phyloP scores from a whole-genome alignment of 2,888 invertebrate genomes.

The Aspidiotus rigidus region DNA sequence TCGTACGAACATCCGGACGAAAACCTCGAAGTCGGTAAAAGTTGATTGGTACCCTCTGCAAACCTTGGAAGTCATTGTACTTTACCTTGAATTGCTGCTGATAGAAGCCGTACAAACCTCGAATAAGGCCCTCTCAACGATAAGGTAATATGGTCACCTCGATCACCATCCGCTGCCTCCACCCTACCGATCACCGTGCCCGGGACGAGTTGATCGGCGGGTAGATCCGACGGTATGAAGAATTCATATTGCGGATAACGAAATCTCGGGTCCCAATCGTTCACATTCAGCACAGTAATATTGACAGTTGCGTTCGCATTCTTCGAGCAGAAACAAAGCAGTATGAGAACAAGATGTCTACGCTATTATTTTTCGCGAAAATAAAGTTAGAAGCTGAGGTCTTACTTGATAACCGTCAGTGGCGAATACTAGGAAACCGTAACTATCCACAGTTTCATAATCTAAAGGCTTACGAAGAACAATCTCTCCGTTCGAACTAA shows the following conservation, averaged over 20 bases:
- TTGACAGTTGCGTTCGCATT: conserved; percentile 76
- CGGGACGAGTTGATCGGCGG: conserved; percentile 36
- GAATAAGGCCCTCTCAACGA: conserved; percentile 62
- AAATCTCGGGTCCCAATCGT: conserved; percentile 90
- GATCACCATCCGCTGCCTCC: conserved; percentile 81
- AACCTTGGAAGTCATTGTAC: too few relatives aligned
- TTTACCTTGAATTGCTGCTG: too few relatives aligned
- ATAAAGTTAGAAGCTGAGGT: not conserved
- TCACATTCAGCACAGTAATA: conserved; percentile 72
- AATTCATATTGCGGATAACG: conserved; percentile 82
- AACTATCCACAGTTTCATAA: conserved; percentile 62
- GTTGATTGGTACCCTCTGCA: too few relatives aligned
- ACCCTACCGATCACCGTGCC: conserved; percentile 46
- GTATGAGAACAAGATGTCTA: not conserved
- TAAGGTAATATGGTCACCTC: conserved; percentile 63
- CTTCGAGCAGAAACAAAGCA: conserved; percentile 45
- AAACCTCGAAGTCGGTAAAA: too few relatives aligned
- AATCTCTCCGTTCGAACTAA: conserved; percentile 71
- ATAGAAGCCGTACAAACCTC: conserved; percentile 44
- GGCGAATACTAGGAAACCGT: conserved; percentile 69
- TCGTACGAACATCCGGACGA: too few relatives aligned
- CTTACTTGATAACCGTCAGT: conserved; percentile 66
- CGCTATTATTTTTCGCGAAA: not conserved
- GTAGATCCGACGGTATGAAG: conserved; percentile 45
- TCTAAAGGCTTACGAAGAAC: conserved; percentile 64